These are phyloP conservation scores for Holacanthella duospinosa DNA, from an alignment of 2,888 invertebrate species.

Conservation along the genomic window DNA sequence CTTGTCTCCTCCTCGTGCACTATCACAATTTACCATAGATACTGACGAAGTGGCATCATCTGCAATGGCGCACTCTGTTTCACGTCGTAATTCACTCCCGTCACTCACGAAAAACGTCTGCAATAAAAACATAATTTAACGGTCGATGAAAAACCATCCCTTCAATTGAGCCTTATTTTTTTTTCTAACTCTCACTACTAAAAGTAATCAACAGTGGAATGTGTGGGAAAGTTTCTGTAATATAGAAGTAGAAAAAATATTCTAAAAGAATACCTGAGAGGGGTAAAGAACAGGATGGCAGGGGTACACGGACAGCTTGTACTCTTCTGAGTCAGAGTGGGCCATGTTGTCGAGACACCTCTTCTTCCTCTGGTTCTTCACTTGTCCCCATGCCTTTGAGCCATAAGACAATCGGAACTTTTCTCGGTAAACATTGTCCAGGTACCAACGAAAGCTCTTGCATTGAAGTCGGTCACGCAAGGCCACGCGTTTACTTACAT, in stretches of 20 bases:
- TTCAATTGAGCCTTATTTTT: not conserved
- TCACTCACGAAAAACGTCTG: slow-evolving; percentile 61
- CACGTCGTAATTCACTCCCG: slow-evolving; percentile 61
- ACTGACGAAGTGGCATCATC: slow-evolving; percentile 19
- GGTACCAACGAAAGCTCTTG: slow-evolving; percentile 83
- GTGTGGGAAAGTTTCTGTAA: not conserved
- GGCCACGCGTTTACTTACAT: slow-evolving; percentile 65
- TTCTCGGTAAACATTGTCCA: slow-evolving; percentile 76
- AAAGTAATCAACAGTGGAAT: slow-evolving; percentile 9
- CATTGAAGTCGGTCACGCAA: slow-evolving; percentile 71
- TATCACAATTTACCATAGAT: slow-evolving; percentile 35
- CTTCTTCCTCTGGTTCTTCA: slow-evolving; percentile 48
- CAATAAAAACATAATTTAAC: slow-evolving; percentile 30
- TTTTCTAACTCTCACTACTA: not conserved
- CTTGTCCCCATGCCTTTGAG: slow-evolving; percentile 63
- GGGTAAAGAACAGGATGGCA: slow-evolving; percentile 58
- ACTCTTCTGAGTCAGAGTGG: slow-evolving; percentile 53
- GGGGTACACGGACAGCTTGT: slow-evolving; percentile 62
- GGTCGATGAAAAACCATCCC: not conserved
- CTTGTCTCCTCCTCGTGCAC: slow-evolving; percentile 18
- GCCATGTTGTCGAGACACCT: slow-evolving; percentile 73
- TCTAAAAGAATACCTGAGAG: slow-evolving; percentile 47
- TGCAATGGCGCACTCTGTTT: slow-evolving; percentile 58
- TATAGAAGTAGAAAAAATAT: not conserved
- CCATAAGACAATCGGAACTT: slow-evolving; percentile 81